Base-by-base conservation (phyloP, 2,113 vertebrate species). In the Paralichthys olivaceus region DNA sequence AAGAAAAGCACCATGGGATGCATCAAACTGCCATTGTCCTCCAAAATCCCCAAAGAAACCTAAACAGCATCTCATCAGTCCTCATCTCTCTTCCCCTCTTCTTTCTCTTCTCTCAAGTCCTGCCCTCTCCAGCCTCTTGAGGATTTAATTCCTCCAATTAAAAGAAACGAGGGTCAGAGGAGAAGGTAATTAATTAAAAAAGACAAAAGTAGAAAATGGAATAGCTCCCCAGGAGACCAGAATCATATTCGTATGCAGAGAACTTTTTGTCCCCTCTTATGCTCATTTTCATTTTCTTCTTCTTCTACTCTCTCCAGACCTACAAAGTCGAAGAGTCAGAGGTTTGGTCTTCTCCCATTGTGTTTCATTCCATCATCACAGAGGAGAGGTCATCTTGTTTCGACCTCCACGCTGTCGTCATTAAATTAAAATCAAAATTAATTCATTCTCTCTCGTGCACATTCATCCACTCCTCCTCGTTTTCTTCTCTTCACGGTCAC, bases 1-100 rank as follows among this genome's bases (percentile, higher is more conserved):
- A 83, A 55, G 75, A 80, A 86, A 83, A 90, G 88, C 88, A 91
- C 89, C 87, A 72, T 84, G 80, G 87, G 84, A 86, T 78, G 84
- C 83, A 78, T 85, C 86, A 81, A 77, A 80, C 75, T 19, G 22
- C 66, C 49, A 13, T 76, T 72, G 32, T 74, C 69, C 72, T 75
- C 60, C 51, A 51, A 55, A 54, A 75, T 84, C 69, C 76, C 61
- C 40, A 64, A 67, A 83, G 69, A 84, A 88, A 68, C 83, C 47
- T 79, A 81, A 83, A 66, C 86, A 89, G 80, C 60, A 29, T 81
- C 72, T 69, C 15, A 14, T 77, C 53, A 17, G 9, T 58, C 78
- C 49, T 57, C 58, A 9, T 34, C 59, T 77, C 56, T 40, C 32
- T 54, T 63, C 19, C 13, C 32, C 37, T 71, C 62, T 9, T 40